phyloP scores from a whole-genome alignment of 2,113 vertebrate species.

The Pseudopipra pipra region DNA sequence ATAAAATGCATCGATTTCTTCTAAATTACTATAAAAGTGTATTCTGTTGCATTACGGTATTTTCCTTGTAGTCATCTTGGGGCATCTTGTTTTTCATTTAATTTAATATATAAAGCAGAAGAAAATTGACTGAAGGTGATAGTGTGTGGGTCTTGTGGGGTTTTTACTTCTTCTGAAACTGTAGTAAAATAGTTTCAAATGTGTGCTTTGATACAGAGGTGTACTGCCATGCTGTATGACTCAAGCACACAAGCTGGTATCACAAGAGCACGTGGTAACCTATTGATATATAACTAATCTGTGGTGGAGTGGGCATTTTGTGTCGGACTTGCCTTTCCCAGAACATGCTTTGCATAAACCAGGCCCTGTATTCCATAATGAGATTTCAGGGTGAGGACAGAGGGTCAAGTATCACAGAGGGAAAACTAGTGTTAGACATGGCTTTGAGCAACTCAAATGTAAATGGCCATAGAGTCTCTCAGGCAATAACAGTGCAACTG shows the following conservation, averaged over 20 bases:
- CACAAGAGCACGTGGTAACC: not conserved
- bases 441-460: not conserved
- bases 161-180: not conserved
- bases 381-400: not conserved
- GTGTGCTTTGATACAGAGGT: not conserved
- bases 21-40: not conserved
- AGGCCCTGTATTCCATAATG: not conserved
- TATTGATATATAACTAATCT: not conserved
- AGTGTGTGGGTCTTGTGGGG: not conserved
- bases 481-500: not conserved
- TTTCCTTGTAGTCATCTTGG: not conserved
- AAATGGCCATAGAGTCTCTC: rapidly evolving
- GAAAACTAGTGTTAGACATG: not conserved
- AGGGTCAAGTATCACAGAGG: not conserved
- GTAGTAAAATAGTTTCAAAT: not conserved
- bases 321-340: too few relatives aligned
- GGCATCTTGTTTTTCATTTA: not conserved
- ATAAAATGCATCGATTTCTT: not conserved
- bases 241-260: not conserved
- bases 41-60: not conserved
- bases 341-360: not conserved
- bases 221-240: not conserved
- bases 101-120: not conserved
- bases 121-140: not conserved
- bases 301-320: not conserved